These are phyloP conservation scores for Poeciliopsis retropinna DNA, from an alignment of 2,113 vertebrate genomes.

Conservation along the genomic window DNA sequence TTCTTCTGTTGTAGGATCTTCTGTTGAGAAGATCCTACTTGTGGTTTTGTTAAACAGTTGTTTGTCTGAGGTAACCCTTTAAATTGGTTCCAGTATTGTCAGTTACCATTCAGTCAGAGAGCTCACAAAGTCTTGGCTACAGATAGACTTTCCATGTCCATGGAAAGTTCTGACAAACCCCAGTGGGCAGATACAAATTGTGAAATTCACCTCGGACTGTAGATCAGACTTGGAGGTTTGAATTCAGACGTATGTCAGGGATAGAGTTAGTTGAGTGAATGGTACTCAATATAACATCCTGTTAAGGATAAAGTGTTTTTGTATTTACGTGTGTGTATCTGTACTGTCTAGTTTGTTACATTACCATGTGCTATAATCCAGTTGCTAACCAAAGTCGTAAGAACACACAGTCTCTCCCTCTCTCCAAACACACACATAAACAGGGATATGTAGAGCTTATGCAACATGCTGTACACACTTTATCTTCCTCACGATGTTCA, in stretches of 20 bases:
- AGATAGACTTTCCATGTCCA: background rate
- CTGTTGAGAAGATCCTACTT: background rate
- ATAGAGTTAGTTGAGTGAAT: background rate
- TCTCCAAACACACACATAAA: conserved; percentile 5
- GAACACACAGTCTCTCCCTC: background rate
- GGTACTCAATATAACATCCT: background rate
- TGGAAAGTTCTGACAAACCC: background rate
- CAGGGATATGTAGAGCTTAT: conserved; percentile 40
- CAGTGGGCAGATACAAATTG: background rate
- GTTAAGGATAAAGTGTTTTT: background rate
- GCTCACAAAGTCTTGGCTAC: background rate
- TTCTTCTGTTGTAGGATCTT: too few species aligned
- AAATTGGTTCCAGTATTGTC: background rate
- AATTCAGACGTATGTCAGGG: background rate
- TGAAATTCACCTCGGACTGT: background rate
- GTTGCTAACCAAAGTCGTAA: conserved; percentile 46
- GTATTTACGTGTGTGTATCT: background rate
- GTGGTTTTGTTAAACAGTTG: background rate
- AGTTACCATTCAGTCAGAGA: background rate
- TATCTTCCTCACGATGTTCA: conserved; percentile 60
- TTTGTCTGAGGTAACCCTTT: background rate
- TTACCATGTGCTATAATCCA: conserved; percentile 32
- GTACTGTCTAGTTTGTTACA: conserved; percentile 40
- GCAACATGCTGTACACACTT: conserved; percentile 53
- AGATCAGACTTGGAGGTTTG: background rate